A percentile compares a stretch with the other conserved stretches of the same genome.
phyloP scores from a whole-genome alignment of 2,113 vertebrate genomes.

The Balaeniceps rex region DNA sequence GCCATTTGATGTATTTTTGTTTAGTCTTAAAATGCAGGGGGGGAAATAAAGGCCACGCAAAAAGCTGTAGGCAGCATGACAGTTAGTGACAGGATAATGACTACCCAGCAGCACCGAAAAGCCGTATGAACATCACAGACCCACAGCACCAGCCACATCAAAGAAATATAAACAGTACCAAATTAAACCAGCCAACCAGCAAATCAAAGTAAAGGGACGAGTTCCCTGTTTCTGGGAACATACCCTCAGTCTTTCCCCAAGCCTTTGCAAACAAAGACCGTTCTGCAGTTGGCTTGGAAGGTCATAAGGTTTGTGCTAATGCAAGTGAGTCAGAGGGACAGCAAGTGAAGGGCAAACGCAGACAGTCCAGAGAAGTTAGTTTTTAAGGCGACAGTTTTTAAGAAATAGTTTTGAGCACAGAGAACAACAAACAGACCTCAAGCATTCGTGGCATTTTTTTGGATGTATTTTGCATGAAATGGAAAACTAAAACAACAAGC shows the following conservation, averaged over 20 bases:
- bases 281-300: neutral
- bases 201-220: neutral
- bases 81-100: neutral
- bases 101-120: neutral
- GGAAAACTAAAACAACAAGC: neutral
- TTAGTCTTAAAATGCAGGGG: neutral
- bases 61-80: neutral
- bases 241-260: neutral
- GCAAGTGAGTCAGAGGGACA: neutral
- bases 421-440: constrained; percentile 11
- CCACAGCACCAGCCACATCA: neutral
- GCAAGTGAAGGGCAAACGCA: neutral
- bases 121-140: neutral
- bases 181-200: neutral
- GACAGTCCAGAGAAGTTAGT: neutral
- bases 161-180: neutral
- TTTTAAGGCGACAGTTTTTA: neutral
- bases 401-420: neutral
- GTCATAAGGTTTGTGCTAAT: neutral
- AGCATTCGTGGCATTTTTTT: neutral
- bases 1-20: neutral
- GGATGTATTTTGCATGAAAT: neutral
- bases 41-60: neutral
- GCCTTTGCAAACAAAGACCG: neutral
- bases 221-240: neutral